Evolutionary conservation across 2,113 vertebrate species (phyloP).

Genomic region (Potamarius usumacintae): DNA sequence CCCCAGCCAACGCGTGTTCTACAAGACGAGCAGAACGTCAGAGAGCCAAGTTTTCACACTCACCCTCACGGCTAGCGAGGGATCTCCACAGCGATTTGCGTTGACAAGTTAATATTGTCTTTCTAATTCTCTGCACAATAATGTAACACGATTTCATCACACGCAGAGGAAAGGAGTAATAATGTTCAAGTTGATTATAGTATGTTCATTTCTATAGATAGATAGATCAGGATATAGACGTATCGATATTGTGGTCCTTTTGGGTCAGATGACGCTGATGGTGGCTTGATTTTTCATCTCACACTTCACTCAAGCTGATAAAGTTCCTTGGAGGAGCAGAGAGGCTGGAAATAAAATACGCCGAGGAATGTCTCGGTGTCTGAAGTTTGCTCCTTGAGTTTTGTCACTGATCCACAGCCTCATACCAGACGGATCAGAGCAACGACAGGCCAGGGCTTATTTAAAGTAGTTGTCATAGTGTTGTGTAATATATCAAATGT

Average conservation of each 20-base stretch:
- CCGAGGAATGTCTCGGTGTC: not conserved
- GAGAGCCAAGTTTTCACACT: not conserved
- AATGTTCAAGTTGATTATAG: not conserved
- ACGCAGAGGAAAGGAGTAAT: not conserved
- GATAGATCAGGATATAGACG: not conserved
- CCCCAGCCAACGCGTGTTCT: too few species aligned
- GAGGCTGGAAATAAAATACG: not conserved
- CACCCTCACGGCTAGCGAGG: not conserved
- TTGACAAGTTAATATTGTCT: slow-evolving; percentile 10
- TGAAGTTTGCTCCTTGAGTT: not conserved
- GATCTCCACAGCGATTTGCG: not conserved
- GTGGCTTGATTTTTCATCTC: not conserved
- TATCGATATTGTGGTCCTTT: not conserved
- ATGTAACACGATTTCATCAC: not conserved
- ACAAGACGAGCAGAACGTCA: not conserved
- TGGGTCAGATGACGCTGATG: not conserved
- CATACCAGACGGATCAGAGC: too few species aligned
- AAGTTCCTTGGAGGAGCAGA: not conserved
- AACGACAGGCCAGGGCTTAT: too few species aligned
- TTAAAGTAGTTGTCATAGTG: too few species aligned
- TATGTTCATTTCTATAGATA: not conserved
- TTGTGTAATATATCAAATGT: too few species aligned
- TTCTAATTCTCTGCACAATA: not conserved
- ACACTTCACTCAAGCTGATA: not conserved
- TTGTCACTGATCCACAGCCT: too few species aligned